Evolutionary conservation across 2,113 vertebrate species (phyloP).

Genomic region (Ctenodactylus gundi): DNA sequence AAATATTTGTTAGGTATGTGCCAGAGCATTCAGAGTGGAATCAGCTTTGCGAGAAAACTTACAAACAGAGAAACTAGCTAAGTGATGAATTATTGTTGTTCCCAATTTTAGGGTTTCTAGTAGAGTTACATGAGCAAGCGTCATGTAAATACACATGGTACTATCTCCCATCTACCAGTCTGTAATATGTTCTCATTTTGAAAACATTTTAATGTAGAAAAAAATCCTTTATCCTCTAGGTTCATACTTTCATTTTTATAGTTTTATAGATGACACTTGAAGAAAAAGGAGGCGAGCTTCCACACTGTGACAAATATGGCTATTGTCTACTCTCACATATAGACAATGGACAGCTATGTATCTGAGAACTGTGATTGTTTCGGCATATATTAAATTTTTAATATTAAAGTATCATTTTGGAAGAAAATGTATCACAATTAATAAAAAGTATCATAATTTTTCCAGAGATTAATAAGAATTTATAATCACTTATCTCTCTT

Average conservation of each 20-base stretch:
- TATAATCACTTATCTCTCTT: not conserved
- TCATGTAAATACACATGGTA: not conserved
- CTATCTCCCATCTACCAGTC: not conserved
- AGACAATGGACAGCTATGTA: not conserved
- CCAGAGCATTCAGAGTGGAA: not conserved
- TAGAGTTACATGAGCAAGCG: not conserved
- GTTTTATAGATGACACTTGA: not conserved
- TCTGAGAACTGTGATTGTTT: not conserved
- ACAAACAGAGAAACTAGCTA: not conserved
- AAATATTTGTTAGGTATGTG: not conserved
- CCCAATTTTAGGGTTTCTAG: not conserved
- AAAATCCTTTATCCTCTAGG: not conserved
- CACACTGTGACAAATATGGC: not conserved
- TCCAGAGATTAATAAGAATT: not conserved
- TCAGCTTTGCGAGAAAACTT: not conserved
- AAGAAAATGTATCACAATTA: not conserved
- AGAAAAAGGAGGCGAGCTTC: not conserved
- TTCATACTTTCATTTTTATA: not conserved
- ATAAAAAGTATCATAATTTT: not conserved
- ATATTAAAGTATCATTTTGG: not conserved
- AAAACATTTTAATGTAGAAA: not conserved
- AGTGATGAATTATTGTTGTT: not conserved
- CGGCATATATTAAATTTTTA: not conserved
- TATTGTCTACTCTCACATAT: not conserved
- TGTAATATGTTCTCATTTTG: not conserved